phyloP scores from a whole-genome alignment of 2,113 vertebrate genomes.

The Zosterops pallidus region DNA sequence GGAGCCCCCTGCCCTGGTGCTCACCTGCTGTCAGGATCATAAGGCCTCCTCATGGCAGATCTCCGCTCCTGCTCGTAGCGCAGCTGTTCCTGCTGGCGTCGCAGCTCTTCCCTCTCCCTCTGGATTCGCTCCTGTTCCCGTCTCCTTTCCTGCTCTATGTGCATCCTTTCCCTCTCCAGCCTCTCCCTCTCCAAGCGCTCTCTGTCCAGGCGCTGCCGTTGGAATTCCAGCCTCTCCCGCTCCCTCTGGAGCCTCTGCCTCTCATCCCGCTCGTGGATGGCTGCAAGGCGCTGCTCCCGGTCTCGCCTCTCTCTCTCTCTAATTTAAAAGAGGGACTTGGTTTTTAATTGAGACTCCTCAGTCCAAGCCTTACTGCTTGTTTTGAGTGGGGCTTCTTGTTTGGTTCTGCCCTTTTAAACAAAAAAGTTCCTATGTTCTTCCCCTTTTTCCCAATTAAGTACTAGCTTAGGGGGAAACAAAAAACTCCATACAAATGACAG shows the following conservation, averaged over 20 bases:
- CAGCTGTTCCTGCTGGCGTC: slow-evolving; percentile 92
- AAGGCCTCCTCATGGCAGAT: slow-evolving; percentile 82
- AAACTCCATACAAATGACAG: not conserved
- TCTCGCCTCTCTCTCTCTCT: slow-evolving; percentile 84
- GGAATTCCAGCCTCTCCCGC: slow-evolving; percentile 85
- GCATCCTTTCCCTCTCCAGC: slow-evolving; percentile 88
- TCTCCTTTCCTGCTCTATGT: slow-evolving; percentile 89
- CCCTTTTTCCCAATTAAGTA: not conserved
- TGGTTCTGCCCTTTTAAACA: too few species aligned
- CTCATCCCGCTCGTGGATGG: slow-evolving; percentile 87
- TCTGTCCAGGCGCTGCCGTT: slow-evolving; percentile 87
- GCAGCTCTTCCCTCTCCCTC: slow-evolving; percentile 90
- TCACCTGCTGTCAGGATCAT: slow-evolving; percentile 85
- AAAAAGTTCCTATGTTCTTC: not conserved
- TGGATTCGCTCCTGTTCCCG: slow-evolving; percentile 94
- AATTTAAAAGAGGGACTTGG: not conserved
- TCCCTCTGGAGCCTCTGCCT: slow-evolving; percentile 85
- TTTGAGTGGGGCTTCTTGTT: not conserved
- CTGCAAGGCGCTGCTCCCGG: slow-evolving; percentile 86
- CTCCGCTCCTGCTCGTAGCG: slow-evolving; percentile 90
- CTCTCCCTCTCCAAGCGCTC: slow-evolving; percentile 92
- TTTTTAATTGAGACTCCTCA: not conserved
- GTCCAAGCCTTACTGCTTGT: not conserved
- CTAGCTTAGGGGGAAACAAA: not conserved
- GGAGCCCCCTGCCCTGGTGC: accelerated